Base-by-base conservation (phyloP, 2,888 invertebrate genomes). In the Pterostichus madidus region DNA sequence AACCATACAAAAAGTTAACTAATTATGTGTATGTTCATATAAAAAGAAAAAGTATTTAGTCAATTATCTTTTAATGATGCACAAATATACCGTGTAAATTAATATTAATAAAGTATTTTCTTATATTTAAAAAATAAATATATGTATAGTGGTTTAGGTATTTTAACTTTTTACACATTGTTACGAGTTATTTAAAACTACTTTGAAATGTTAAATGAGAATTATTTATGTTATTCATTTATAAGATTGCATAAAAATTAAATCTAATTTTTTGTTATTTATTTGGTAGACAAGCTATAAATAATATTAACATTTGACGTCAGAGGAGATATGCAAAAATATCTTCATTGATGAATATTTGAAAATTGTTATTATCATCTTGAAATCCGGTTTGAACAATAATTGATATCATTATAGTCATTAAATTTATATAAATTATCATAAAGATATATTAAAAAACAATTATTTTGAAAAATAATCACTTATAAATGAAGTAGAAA, bases 131-230 rank as follows among this genome's bases (percentile, higher is more conserved):
- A 24, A 24, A 59, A 24, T 56, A 56, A 31, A 39, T 64, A 64
- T 39, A 39, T 39, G 39, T 39, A 39, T 59, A 64, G 32, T 13
- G 64, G 64, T 64, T 32, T 64, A 64, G 64, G 64, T 64, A 64
- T 32, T 35, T 64, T 8, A 32, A 32, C 31, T 32, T 35, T 64
- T 8, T 7, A 32, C n/a, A 61, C 31, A 24, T 24, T 24, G 24
- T 24, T 24, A 3, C 24, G 24, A 32, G 61, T 61, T 61, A 61
- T 35, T 35, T 64, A 64, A 6, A 64, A 32, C n/a, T 35, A 64
- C n/a, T 32, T 35, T 64, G 39, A 39, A 39, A 39, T 39, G 0
- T 39, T 39, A 7, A 8, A 35, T 35, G 35, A 35, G 4, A 35
- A 35, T 35, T 39, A 3, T 39, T 39, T 39, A 3, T 39, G 39